Evolutionary conservation across 2,113 vertebrate species (phyloP), one percentile per base, ranked within the genome.

Genomic region (Campylomormyrus numenius): DNA sequence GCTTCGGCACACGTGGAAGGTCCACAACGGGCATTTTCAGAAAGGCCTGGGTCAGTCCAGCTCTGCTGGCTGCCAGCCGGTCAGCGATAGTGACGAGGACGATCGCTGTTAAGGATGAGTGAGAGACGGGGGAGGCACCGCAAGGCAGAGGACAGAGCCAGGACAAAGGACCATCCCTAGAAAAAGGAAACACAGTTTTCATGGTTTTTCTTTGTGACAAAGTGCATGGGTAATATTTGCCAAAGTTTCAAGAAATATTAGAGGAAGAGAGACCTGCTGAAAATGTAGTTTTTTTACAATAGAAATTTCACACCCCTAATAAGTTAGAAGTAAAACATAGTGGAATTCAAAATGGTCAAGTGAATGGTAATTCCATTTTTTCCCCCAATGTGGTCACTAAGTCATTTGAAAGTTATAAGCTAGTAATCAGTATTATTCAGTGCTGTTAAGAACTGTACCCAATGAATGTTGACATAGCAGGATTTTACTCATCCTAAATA

Each of bases 31-130:
- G 56, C 98, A 99, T 94, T 98, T 98, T 91, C 96, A 95, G 50
- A 96, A 98, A 94, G 95, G 97, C 92, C 95, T 96, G 0, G 94
- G 95, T 8, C 96, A 97, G 3, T 95, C 96, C 0, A 90, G 95
- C 92, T 94, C 97, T 77, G 94, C 96, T 27, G 95, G 96, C 93
- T 95, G 96, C 21, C 97, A 99, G 91, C 96, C 97, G 89, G 95
- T 97, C 62, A 99, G 97, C 85, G 98, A 99, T 94, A 98, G 98
- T 1, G 98, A 99, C 87, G 98, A 99, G 93, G 98, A 99, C 0
- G 98, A 99, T 94, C 97, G 96, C 92, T 99, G 98, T 96, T 99
- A 97, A 95, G 96, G 92, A 0, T 21, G 49, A 45, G 42, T 15
- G 83, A 49, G 42, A 27, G 46, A 9, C 5, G 9, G 6, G 21